These are phyloP conservation scores for Strigamia transsilvanica DNA, from an alignment of 2,888 invertebrate genomes.

Conservation along the genomic window DNA sequence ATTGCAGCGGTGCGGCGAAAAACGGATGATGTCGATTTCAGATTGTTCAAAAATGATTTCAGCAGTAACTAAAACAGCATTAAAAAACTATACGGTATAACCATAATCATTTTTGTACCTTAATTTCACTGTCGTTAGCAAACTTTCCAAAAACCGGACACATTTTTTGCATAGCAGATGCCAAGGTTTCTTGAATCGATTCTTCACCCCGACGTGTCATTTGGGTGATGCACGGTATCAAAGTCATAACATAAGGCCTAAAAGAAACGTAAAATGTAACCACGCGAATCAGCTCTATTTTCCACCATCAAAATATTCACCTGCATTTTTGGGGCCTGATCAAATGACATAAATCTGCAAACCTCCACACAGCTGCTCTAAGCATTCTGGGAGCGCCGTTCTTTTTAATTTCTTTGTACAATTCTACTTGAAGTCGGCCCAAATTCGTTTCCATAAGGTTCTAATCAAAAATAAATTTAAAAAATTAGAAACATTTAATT, in stretches of 20 bases:
- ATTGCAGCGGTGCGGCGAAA: conserved; percentile 82
- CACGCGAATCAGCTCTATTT: not conserved
- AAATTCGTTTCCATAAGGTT: conserved; percentile 74
- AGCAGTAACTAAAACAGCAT: conserved; percentile 69
- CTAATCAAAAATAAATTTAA: conserved; percentile 59
- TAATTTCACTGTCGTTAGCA: conserved; percentile 75
- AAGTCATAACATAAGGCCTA: conserved; percentile 77
- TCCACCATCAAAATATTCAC: conserved; percentile 57
- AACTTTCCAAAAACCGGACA: conserved; percentile 74
- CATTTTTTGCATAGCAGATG: conserved; percentile 72
- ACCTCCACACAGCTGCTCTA: conserved; percentile 78
- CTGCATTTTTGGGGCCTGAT: conserved; percentile 79
- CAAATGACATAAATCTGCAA: conserved; percentile 77
- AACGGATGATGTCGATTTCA: conserved; percentile 74
- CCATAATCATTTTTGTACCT: conserved; percentile 65
- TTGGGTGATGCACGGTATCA: conserved; percentile 77
- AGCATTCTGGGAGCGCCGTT: conserved; percentile 77
- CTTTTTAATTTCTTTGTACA: conserved; percentile 83
- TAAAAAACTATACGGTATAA: not conserved
- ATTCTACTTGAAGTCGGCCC: conserved; percentile 78
- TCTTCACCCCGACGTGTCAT: conserved; percentile 78
- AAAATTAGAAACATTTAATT: not conserved
- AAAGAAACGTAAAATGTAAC: not conserved
- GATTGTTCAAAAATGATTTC: conserved; percentile 73
- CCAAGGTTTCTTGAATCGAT: conserved; percentile 74